Conservation (phyloP, 1,140 invertebrate species). For the Cardiocondyla obscurior region DNA sequence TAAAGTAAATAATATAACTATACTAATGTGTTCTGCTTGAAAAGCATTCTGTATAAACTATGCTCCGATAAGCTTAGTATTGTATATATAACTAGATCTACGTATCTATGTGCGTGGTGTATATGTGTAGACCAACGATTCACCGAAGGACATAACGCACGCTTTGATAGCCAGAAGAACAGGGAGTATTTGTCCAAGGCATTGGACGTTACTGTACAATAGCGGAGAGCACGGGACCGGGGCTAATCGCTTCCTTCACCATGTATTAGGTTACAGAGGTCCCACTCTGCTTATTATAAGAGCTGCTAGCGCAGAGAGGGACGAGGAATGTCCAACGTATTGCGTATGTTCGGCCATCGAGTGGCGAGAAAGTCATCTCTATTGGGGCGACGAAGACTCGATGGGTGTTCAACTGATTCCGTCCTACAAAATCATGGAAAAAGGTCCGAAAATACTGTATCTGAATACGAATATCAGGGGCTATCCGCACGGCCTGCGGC, state of each 20-base stretch:
- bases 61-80: not conserved
- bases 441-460: conserved; percentile 91
- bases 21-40: not conserved
- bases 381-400: conserved; percentile 92
- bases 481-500: conserved; percentile 92
- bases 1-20: not conserved
- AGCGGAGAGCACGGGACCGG: conserved; percentile 93
- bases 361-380: conserved; percentile 93
- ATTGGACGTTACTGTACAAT: conserved; percentile 94
- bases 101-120: conserved; percentile 14
- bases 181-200: conserved; percentile 86
- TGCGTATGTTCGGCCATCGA: conserved; percentile 91
- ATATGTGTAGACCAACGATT: conserved; percentile 74
- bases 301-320: conserved; percentile 75
- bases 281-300: conserved; percentile 92
- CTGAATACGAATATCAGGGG: conserved; percentile 93
- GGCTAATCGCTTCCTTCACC: conserved; percentile 94
- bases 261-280: conserved; percentile 93
- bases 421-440: conserved; percentile 88
- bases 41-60: conserved; percentile 16
- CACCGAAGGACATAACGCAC: conserved; percentile 75
- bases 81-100: not conserved
- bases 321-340: conserved; percentile 88
- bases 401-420: conserved; percentile 92
- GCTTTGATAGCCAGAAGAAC: conserved; percentile 77